Evolutionary conservation across 2,113 vertebrate genomes (phyloP), one percentile per base, ranked within the genome.

Genomic region (Tachysurus vachellii): DNA sequence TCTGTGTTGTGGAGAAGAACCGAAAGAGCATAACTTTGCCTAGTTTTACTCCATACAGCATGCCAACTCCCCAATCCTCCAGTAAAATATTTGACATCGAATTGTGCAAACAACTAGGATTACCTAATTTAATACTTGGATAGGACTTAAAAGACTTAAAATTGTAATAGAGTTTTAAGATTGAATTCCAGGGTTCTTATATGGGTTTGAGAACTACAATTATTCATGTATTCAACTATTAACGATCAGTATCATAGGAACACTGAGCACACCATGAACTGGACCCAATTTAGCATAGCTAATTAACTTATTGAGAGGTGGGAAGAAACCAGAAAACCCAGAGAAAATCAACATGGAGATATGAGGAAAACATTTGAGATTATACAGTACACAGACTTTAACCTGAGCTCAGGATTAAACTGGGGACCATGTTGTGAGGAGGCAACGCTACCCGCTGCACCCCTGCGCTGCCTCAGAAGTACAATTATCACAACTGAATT

Each of bases 401-500:
- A 7, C 23, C 6, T 6, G 13, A n/a, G 13, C 12, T 56, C 21
- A 3, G 23, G 75, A n/a, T 28, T 6, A 26, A 54, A 53, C 50
- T 14, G 1, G 3, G 50, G 14, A 19, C 28, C 4, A 1, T 56
- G 8, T 1, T 79, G 14, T 31, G 77, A 59, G 17, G 17, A 36
- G 17, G 28, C 28, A 36, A 5, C 10, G 5, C 76, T 56, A 80
- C 76, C n/a, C n/a, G 4, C 76, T 19, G 50, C n/a, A 31, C 14
- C 47, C n/a, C 13, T 17, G 47, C n/a, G 5, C 47, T 80, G n/a
- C 76, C 76, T 31, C 71, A 86, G 54, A 68, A 54, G 42, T 71
- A 70, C n/a, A 70, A 83, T 62, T 44, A 61, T 71, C 62, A 75
- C 31, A 84, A 84, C 62, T 83, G 75, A 70, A 88, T 88, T 88